phyloP scores from a whole-genome alignment of 2,113 vertebrate species.

The Excalfactoria chinensis region DNA sequence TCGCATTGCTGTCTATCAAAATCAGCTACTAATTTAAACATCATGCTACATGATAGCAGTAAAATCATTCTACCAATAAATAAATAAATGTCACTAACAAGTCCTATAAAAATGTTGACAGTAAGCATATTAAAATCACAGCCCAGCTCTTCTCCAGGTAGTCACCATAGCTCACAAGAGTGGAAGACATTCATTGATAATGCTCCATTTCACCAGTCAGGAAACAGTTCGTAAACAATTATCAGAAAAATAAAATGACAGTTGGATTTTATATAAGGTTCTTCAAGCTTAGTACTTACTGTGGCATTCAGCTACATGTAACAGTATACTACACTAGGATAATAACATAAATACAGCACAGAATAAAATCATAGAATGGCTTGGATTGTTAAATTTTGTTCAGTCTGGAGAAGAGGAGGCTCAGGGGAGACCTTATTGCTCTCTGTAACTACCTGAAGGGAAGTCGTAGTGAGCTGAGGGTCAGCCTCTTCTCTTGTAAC shows the following conservation, averaged over 20 bases:
- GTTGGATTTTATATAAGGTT: background rate
- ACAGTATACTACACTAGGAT: background rate
- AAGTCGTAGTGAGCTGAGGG: too few relatives aligned
- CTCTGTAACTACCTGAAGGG: too few relatives aligned
- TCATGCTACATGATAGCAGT: background rate
- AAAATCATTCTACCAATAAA: background rate
- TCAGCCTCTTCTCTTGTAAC: too few relatives aligned
- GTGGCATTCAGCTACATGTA: background rate
- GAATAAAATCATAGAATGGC: too few relatives aligned
- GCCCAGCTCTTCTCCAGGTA: background rate
- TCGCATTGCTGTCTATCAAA: background rate
- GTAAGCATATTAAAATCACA: background rate
- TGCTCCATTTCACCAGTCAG: background rate
- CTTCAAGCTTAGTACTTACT: background rate
- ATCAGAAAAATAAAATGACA: background rate
- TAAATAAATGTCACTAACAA: background rate
- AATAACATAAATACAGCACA: too few relatives aligned
- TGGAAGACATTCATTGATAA: background rate
- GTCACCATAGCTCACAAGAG: background rate
- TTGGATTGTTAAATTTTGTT: too few relatives aligned
- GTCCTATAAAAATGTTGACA: background rate
- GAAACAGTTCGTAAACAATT: background rate
- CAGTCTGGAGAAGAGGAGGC: too few relatives aligned
- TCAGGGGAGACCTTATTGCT: too few relatives aligned
- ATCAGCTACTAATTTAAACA: background rate